A percentile compares a stretch with the other conserved stretches of the same genome.
These are phyloP conservation scores for Ceratotherium simum DNA, from an alignment of 2,113 vertebrate species.

Conservation along the genomic window DNA sequence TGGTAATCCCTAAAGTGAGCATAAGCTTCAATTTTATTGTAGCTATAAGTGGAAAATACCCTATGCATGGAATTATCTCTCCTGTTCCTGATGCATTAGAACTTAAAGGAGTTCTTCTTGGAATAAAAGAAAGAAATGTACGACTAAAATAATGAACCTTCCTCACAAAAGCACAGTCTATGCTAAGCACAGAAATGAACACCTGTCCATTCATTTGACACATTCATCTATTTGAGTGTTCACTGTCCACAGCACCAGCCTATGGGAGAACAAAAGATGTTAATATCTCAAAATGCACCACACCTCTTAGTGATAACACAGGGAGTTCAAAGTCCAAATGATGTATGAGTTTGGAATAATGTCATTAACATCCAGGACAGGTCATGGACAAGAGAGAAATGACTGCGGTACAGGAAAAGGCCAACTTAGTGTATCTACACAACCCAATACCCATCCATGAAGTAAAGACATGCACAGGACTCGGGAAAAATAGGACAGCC, in stretches of 20 bases:
- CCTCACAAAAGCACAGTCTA: background rate
- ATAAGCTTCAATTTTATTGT: background rate
- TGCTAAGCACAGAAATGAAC: rapidly evolving
- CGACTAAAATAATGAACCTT: background rate
- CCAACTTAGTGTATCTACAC: background rate
- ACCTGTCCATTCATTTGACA: too few relatives aligned
- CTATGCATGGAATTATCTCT: background rate
- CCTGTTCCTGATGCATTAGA: rapidly evolving
- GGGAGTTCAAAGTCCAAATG: background rate
- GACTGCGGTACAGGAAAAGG: background rate
- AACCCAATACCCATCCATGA: rapidly evolving
- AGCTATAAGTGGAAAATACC: background rate
- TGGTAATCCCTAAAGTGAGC: background rate
- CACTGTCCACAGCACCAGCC: background rate
- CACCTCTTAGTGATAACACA: background rate
- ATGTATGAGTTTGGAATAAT: too few relatives aligned
- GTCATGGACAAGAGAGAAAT: background rate
- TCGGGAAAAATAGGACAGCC: background rate
- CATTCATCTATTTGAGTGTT: rapidly evolving
- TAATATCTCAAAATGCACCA: background rate
- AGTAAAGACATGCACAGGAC: background rate
- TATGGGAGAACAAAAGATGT: rapidly evolving
- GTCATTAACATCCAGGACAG: too few relatives aligned
- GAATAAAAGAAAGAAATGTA: background rate
- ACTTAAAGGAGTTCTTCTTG: background rate